phyloP scores from a whole-genome alignment of 2,888 invertebrate genomes.

The Apantesis nais region DNA sequence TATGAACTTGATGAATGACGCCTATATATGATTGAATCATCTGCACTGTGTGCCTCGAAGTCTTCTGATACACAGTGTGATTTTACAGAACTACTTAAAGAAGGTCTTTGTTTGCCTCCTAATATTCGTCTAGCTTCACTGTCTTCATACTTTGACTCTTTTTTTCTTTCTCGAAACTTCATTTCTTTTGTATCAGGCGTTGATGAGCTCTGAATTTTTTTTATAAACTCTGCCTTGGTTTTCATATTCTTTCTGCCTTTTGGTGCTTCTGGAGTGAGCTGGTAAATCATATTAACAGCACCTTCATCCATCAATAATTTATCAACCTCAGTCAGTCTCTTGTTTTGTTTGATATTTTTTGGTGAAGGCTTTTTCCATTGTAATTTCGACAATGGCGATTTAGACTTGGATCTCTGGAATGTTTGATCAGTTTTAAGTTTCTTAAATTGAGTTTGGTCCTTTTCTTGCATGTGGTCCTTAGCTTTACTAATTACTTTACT shows the following conservation, averaged over 20 bases:
- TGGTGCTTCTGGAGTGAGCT: conserved; percentile 87
- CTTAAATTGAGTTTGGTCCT: conserved; percentile 62
- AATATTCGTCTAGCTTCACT: conserved; percentile 70
- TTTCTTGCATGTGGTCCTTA: conserved; percentile 60
- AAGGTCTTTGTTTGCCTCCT: conserved; percentile 70
- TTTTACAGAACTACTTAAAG: conserved; percentile 72
- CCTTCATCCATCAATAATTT: conserved; percentile 93
- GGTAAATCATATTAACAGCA: conserved; percentile 93
- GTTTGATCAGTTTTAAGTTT: conserved; percentile 64
- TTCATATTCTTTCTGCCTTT: conserved; percentile 81
- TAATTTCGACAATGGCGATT: conserved; percentile 70
- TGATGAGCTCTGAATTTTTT: conserved; percentile 85
- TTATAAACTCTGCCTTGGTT: conserved; percentile 87
- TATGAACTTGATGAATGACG: conserved; percentile 94
- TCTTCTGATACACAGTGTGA: conserved; percentile 87
- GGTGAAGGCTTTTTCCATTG: conserved; percentile 81
- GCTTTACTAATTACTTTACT: conserved; percentile 61
- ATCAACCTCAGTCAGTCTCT: conserved; percentile 89
- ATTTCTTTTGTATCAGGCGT: conserved; percentile 76
- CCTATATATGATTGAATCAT: conserved; percentile 92
- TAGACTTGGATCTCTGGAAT: conserved; percentile 62
- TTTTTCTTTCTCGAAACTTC: conserved; percentile 83
- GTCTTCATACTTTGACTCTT: conserved; percentile 70
- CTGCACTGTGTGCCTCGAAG: conserved; percentile 87
- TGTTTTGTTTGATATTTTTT: conserved; percentile 81